These are phyloP conservation scores for Lynx canadensis DNA, from an alignment of 2,113 vertebrate genomes.

Conservation along the genomic window DNA sequence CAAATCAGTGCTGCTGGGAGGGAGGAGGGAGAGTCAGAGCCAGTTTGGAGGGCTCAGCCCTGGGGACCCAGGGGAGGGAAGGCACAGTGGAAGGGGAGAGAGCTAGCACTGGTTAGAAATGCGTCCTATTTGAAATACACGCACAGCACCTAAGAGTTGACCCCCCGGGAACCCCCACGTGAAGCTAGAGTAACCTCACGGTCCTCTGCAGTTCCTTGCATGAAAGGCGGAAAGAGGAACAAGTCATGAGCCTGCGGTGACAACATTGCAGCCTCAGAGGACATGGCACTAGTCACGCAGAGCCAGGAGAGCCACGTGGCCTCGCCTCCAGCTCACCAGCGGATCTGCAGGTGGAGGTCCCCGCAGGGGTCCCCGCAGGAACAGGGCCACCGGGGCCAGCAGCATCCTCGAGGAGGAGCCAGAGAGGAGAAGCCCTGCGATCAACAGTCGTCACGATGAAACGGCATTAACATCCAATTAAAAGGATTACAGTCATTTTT, in stretches of 20 bases:
- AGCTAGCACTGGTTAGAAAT: background rate
- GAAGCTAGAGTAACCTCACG: background rate
- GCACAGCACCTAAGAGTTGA: background rate
- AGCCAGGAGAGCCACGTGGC: rapidly evolving
- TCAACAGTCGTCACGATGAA: constrained; percentile 11
- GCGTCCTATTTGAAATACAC: background rate
- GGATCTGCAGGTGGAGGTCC: no score
- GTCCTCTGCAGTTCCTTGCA: background rate
- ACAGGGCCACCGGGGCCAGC: background rate
- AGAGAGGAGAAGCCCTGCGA: background rate
- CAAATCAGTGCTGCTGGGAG: background rate
- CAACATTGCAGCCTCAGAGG: rapidly evolving
- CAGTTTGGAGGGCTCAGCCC: no score
- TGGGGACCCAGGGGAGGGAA: background rate
- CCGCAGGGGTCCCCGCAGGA: background rate
- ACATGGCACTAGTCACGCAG: rapidly evolving
- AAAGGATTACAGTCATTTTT: constrained; percentile 63
- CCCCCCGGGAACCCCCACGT: background rate
- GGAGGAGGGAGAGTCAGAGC: background rate
- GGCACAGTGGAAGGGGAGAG: background rate
- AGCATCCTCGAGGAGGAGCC: background rate
- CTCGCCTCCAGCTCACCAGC: rapidly evolving
- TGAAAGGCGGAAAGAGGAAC: background rate
- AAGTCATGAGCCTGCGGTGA: background rate
- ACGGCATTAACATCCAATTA: constrained; percentile 48